These are phyloP conservation scores for Diorhabda elongata DNA, from an alignment of 1,140 invertebrate genomes.

Conservation along the genomic window DNA sequence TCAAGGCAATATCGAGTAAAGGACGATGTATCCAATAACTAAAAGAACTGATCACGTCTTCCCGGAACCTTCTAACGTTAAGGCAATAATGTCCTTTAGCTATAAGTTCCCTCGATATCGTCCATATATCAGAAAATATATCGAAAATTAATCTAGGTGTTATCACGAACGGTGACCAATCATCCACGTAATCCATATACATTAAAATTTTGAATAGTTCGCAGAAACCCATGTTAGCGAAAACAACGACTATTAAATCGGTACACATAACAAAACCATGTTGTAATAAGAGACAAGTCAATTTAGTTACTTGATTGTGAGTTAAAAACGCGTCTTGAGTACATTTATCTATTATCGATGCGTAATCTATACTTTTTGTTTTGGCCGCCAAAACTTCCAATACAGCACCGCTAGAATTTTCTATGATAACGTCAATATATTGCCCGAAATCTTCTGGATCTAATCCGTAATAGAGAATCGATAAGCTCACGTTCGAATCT, in stretches of 20 bases:
- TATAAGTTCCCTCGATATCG: background rate
- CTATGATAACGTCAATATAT: constrained; percentile 20
- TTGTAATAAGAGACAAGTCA: constrained; percentile 18
- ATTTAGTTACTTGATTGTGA: constrained; percentile 12
- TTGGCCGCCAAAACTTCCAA: background rate
- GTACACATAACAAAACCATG: constrained; percentile 11
- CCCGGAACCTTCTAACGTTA: background rate
- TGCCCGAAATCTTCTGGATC: constrained; percentile 4
- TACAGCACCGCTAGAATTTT: constrained; percentile 1
- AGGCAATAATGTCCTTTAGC: background rate
- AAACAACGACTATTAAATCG: constrained; percentile 15
- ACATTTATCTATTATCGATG: constrained; percentile 15
- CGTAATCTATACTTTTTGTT: constrained; percentile 10
- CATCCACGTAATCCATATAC: constrained; percentile 6
- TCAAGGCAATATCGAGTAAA: background rate
- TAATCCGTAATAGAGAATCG: background rate
- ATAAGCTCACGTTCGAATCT: constrained; percentile 8
- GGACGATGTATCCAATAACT: background rate
- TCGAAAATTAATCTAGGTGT: constrained; percentile 7
- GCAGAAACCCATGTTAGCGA: constrained; percentile 15
- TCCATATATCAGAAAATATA: background rate
- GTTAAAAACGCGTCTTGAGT: background rate
- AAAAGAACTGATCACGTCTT: background rate
- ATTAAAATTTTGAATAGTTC: constrained; percentile 18
- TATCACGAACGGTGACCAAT: constrained; percentile 1